phyloP scores from a whole-genome alignment of 1,140 invertebrate species.

The Matsumurasca onukii region DNA sequence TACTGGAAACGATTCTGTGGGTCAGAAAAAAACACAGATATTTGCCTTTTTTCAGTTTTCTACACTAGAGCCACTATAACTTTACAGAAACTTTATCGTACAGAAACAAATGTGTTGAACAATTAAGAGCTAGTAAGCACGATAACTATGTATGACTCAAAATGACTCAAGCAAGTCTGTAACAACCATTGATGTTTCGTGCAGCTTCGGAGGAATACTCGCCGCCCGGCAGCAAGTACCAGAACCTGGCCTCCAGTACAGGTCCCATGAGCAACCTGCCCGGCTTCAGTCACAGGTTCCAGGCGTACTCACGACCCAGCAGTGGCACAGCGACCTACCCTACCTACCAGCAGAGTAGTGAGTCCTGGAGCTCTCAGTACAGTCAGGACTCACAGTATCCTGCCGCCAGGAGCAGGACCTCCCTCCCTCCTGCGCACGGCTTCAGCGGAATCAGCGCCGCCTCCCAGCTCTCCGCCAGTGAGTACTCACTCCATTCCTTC shows the following conservation, averaged over 20 bases:
- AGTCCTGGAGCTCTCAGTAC: conserved; percentile 15
- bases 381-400: background rate
- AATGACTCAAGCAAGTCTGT: too few species aligned
- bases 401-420: background rate
- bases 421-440: background rate
- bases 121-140: too few species aligned
- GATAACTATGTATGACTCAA: too few species aligned
- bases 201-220: conserved; percentile 6
- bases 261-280: background rate
- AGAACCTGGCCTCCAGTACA: background rate
- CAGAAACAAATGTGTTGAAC: too few species aligned
- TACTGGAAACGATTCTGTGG: too few species aligned
- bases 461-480: conserved; percentile 12
- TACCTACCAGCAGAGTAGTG: background rate
- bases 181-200: background rate
- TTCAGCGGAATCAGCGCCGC: conserved; percentile 18
- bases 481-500: background rate
- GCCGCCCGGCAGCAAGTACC: background rate
- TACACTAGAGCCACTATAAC: too few species aligned
- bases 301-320: background rate
- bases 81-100: too few species aligned
- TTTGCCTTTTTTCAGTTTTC: too few species aligned
- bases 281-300: background rate
- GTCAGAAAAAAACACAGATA: too few species aligned
- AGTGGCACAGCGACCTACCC: background rate